These are phyloP conservation scores for Morone saxatilis DNA, from an alignment of 2,113 vertebrate genomes.

Conservation along the genomic window DNA sequence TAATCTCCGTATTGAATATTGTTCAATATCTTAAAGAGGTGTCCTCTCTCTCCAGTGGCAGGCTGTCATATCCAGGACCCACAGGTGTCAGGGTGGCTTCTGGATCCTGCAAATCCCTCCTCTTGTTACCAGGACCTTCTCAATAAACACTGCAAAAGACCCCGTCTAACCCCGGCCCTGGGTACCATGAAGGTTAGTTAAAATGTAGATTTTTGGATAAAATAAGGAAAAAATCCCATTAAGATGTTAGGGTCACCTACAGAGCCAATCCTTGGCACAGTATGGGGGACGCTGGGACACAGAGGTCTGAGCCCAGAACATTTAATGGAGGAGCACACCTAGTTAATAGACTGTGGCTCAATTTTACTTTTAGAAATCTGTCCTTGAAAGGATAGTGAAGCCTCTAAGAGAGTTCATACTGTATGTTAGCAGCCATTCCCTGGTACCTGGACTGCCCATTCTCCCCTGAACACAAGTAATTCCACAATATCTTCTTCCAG, in stretches of 20 bases:
- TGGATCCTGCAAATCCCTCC: slow-evolving; percentile 88
- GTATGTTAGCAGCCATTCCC: neutral
- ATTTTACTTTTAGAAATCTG: slow-evolving; percentile 1
- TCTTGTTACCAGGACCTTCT: slow-evolving; percentile 88
- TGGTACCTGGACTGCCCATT: neutral
- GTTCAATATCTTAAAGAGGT: neutral
- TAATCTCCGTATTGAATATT: neutral
- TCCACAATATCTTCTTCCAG: neutral
- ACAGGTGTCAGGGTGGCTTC: slow-evolving; percentile 91
- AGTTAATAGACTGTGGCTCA: neutral
- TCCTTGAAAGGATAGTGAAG: neutral
- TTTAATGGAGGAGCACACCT: neutral
- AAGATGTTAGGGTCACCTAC: neutral
- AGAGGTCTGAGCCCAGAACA: neutral
- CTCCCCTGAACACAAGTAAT: neutral
- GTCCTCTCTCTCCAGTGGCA: slow-evolving; percentile 80
- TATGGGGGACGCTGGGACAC: neutral
- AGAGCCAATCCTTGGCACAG: neutral
- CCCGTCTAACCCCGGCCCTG: slow-evolving; percentile 16
- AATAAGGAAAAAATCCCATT: neutral
- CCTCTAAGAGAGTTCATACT: neutral
- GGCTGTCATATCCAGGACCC: slow-evolving; percentile 88
- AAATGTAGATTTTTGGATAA: neutral
- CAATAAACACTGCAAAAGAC: slow-evolving; percentile 81
- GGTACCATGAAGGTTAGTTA: slow-evolving; percentile 63